Base-by-base conservation (phyloP, 2,888 invertebrate genomes). In the Agrotis segetum region DNA sequence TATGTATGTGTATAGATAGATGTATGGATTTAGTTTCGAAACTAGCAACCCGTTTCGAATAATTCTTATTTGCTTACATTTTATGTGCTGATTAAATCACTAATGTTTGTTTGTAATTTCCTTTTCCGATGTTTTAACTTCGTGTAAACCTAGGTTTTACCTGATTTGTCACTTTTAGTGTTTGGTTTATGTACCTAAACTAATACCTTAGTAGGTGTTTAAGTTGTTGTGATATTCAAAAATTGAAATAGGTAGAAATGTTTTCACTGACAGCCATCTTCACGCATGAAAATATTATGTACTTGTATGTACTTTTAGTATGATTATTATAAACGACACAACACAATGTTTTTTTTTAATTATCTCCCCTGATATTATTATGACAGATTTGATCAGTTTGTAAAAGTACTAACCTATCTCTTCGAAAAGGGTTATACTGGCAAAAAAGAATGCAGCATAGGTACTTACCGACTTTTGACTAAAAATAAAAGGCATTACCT, bases 51-150 rank as follows among this genome's bases (percentile, higher is more conserved):
- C 1, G 16, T 24, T 55, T 49, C 0, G 49, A 53, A 58, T 53
- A 53, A 34, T 24, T n/a, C 68, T 16, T 67, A 29, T 71, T 24
- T 24, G 64, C 44, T 21, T 44, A 40, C 14, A 34, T 50, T 46
- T 46, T 46, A 24, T 24, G 17, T 19, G 65, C 16, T 46, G 49
- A 66, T 19, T 46, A 47, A 40, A 11, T 58, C 58, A 17, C n/a
- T 19, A 21, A 16, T 17, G 19, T 58, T 19, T 14, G 21, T 40
- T 47, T 14, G 14, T 0, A 46, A 34, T 49, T 49, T 16, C 3
- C 2, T 56, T 55, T 40, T 24, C 13, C 13, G 16, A 5, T 3
- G 9, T 19, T 14, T 24, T 21, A 40, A 9, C 14, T 62, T 17
- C 21, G 4, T 61, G 16, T 40, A 44, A 52, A 29, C 16, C 19